Evolutionary conservation across 2,113 vertebrate genomes (phyloP).

Genomic region (Vidua macroura): DNA sequence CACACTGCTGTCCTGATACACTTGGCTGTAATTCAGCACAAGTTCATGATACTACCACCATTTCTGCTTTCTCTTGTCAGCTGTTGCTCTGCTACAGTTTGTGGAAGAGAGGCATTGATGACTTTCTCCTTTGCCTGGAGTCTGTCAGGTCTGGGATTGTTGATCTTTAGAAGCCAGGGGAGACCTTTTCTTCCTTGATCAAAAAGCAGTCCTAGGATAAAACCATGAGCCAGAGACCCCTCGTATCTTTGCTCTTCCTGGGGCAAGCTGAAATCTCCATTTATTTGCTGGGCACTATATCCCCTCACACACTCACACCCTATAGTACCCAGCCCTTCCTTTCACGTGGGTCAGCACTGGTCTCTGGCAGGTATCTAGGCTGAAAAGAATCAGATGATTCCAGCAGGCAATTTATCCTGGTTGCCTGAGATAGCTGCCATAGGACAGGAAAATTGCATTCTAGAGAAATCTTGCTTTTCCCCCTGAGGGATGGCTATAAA

Average conservation of each 20-base stretch:
- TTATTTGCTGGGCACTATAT: not conserved
- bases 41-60: not conserved
- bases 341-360: not conserved
- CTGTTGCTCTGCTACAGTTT: not conserved
- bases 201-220: not conserved
- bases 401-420: conserved; percentile 30
- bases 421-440: not conserved
- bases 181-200: not conserved
- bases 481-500: conserved; percentile 16
- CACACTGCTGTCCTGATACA: not conserved
- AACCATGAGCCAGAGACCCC: not conserved
- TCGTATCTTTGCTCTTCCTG: not conserved
- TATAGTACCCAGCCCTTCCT: not conserved
- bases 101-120: not conserved
- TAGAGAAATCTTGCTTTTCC: not conserved
- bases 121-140: not conserved
- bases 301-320: not conserved
- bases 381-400: conserved; percentile 1
- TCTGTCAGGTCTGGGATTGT: not conserved
- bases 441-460: conserved; percentile 14
- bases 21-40: not conserved
- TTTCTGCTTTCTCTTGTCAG: not conserved
- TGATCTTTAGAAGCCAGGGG: not conserved
- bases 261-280: not conserved
- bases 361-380: not conserved